Evolutionary conservation across 2,113 vertebrate genomes (phyloP).

Genomic region (Microcebus griseorufus): DNA sequence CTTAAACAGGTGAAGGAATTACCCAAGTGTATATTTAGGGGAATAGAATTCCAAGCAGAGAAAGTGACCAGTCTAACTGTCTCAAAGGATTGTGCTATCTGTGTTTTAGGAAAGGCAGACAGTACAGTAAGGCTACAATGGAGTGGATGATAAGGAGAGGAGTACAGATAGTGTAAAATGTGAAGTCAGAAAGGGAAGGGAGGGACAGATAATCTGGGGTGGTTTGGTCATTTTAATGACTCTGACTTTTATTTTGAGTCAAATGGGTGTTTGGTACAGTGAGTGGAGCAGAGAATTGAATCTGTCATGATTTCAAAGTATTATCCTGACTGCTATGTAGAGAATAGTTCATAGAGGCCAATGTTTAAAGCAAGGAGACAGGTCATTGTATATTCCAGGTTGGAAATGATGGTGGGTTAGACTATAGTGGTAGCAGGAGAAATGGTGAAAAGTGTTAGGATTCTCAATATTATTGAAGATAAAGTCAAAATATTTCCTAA

Average conservation of each 20-base stretch:
- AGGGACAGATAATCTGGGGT: neutral
- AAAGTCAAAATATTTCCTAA: neutral
- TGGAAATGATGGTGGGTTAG: neutral
- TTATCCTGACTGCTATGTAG: neutral
- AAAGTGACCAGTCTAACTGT: neutral
- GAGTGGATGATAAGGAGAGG: neutral
- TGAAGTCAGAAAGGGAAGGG: neutral
- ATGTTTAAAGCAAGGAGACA: neutral
- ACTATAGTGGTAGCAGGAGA: neutral
- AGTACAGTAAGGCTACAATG: neutral
- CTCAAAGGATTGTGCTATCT: neutral
- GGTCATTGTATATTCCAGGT: neutral
- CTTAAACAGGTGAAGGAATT: neutral
- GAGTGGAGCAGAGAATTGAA: neutral
- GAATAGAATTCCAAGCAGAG: neutral
- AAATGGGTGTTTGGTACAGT: neutral
- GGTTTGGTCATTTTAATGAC: neutral
- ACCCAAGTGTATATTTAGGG: neutral
- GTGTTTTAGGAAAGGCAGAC: neutral
- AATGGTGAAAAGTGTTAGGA: neutral
- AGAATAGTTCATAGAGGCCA: neutral
- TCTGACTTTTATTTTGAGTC: conserved; percentile 11
- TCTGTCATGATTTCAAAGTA: neutral
- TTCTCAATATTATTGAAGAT: neutral
- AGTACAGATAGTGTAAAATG: neutral